Base-by-base conservation (phyloP, 2,113 vertebrate species). In the Xiphophorus hellerii region DNA sequence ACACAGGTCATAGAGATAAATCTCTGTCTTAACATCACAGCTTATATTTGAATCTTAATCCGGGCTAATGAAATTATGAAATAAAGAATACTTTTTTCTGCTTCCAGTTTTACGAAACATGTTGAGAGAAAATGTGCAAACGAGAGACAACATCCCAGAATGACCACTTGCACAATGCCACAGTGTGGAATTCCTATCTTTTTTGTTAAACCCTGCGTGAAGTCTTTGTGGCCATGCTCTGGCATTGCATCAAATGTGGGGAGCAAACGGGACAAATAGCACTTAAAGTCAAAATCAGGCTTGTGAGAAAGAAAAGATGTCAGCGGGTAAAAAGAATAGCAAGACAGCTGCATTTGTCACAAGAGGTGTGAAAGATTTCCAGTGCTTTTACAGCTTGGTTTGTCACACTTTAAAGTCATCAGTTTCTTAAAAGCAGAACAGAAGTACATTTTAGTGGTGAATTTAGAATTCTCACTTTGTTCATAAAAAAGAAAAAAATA, bases 261-360 rank as follows among this genome's bases (percentile, higher is more conserved):
- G 69, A 61, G 74, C 28, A 79, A 70, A 80, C 62, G 69, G 70
- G 66, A 75, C 77, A 69, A 86, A 58, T 83, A 83, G 51, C 73
- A 86, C 89, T 93, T 74, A 78, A 92, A 90, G 89, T 89, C 84
- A 89, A 80, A 90, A 74, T 74, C 90, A 93, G 90, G 62, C 80
- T 74, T 81, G 65, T 83, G 39, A 77, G 66, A 80, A 73, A 81
- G 75, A 81, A 76, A 81, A 66, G 84, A 72, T 86, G 76, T 82
- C 76, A 80, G 31, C 25, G 63, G 51, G 54, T 54, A 42, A 78
- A 71, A 82, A 25, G 42, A 80, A 84, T 62, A 35, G 29, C 5
- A 20, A 15, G 37, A 66, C 88, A 84, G 86, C 88, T 92, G 91
- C n/a, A 27, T 78, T 85, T 88, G 88, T 86, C 90, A 86, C 74